Base-by-base conservation (phyloP, 2,113 vertebrate species). In the Jacana jacana region DNA sequence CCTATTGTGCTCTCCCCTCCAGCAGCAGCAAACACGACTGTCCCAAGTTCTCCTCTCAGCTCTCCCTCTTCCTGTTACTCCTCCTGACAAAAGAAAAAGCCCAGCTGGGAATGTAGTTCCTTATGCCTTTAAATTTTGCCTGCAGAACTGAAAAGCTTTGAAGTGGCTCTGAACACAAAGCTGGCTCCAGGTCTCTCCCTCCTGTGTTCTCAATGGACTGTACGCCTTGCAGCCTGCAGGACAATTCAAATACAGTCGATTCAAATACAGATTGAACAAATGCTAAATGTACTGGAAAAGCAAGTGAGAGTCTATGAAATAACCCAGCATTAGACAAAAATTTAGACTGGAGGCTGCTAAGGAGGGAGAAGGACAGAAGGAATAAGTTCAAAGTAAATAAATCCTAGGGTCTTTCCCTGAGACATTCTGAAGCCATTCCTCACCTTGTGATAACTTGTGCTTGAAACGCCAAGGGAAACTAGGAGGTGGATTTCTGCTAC, bases 331-430 rank as follows among this genome's bases (percentile, higher is more conserved):
- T 28, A 73, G 71, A 46, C 20, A 83, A 58, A 95, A 91, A 76
- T 16, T 69, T 48, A 60, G 57, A 76, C 61, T 80, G 40, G 54
- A 88, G 64, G 76, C 72, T 88, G 49, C 57, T 79, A 27, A 54
- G 31, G 68, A 90, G 51, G 31, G 17, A 87, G 48, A 69, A 78
- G 44, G 77, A 58, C 30, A 70, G 31, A 33, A 85, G 37, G 24
- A 91, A 49, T 40, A 51, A 46, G 17, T 86, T 82, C 76, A 70
- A 89, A 90, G 57, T 86, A 91, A 93, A 95, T 73, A 88, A 93
- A 16, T 40, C 54, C 76, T 82, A 33, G 16, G 20, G 44, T 65
- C 39, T 82, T 91, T 81, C 78, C 48, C 35, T 30, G 17, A 49
- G 82, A 63, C 11, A n/a, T 94, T 88, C 24, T 88, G 66, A 95